These are phyloP conservation scores for Drosophila histrio DNA, from an alignment of 2,888 invertebrate species.

Conservation along the genomic window DNA sequence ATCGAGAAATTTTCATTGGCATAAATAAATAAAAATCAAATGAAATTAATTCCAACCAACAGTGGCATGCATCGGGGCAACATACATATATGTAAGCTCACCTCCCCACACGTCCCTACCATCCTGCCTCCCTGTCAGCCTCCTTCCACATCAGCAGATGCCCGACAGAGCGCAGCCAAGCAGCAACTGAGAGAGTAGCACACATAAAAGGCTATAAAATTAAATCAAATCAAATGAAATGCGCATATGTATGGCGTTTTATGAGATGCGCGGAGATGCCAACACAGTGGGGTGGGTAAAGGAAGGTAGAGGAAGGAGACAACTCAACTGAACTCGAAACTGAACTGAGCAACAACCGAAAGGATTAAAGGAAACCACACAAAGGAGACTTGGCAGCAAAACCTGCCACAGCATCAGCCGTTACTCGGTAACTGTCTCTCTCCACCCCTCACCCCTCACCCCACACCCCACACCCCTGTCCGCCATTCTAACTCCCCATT, in stretches of 20 bases:
- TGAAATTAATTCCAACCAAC: constrained; percentile 68
- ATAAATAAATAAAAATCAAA: constrained; percentile 77
- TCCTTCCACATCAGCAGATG: constrained; percentile 28
- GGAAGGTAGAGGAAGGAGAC: constrained; percentile 13
- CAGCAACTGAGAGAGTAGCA: constrained; percentile 25
- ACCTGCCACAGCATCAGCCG: constrained; percentile 6
- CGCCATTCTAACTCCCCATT: not conserved
- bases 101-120: not conserved
- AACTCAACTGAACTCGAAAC: constrained; percentile 17
- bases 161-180: constrained; percentile 44
- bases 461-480: not conserved
- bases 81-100: not conserved
- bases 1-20: constrained; percentile 48
- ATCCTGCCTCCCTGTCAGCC: not conserved
- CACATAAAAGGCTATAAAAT: constrained; percentile 72
- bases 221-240: constrained; percentile 79
- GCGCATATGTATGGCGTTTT: constrained; percentile 71
- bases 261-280: constrained; percentile 50
- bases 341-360: constrained; percentile 38
- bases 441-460: not conserved
- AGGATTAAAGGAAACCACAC: constrained; percentile 66
- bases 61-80: constrained; percentile 18
- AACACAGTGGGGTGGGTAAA: not conserved
- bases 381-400: constrained; percentile 41
- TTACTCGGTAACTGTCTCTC: not conserved